Evolutionary conservation across 2,888 invertebrate species (phyloP), one percentile per base, ranked within the genome.

Genomic region (Agrypnus murinus): DNA sequence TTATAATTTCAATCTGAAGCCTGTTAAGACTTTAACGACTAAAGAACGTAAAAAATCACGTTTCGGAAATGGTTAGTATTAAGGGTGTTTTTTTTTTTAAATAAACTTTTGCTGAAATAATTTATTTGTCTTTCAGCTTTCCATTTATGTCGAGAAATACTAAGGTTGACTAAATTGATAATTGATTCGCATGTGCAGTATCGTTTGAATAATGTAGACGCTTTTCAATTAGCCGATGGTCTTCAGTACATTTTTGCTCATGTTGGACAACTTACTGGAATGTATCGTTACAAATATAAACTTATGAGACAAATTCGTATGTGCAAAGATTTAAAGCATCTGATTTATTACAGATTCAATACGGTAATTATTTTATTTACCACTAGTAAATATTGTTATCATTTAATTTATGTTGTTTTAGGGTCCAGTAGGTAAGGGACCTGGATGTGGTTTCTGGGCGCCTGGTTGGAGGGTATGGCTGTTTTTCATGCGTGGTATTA

Each of bases 101-200:
- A 40, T 32, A 4, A 36, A 45, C 12, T 45, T 45, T 45, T n/a
- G n/a, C n/a, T 46, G 3, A 55, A 25, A 57, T 55, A 59, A 67
- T 43, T 66, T n/a, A n/a, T n/a, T n/a, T n/a, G n/a, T n/a, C n/a
- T 83, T 85, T 25, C 84, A 94, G 98, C 99, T 75, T 99, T 99
- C 89, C 99, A 99, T 87, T 90, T 99, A 83, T 99, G 99, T 84
- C 93, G 99, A 76, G 99, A 99, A 89, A 99, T 99, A 80, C 89
- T 99, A 1, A 92, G 99, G n/a, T 87, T 99, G 71, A 99, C 99
- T 0, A 99, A 99, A 85, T 88, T 99, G 34, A 97, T 99, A 6
- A 98, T 99, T 65, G 99, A 99, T 87, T 98, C 98, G 0, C 99
- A 99, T 85, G 99, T 99, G 0, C 99, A 99, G 85, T 99, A 99